Percentiles rank a stretch among this genome's conserved stretches.
phyloP scores from a whole-genome alignment of 2,113 vertebrate species.

The Rissa tridactyla region DNA sequence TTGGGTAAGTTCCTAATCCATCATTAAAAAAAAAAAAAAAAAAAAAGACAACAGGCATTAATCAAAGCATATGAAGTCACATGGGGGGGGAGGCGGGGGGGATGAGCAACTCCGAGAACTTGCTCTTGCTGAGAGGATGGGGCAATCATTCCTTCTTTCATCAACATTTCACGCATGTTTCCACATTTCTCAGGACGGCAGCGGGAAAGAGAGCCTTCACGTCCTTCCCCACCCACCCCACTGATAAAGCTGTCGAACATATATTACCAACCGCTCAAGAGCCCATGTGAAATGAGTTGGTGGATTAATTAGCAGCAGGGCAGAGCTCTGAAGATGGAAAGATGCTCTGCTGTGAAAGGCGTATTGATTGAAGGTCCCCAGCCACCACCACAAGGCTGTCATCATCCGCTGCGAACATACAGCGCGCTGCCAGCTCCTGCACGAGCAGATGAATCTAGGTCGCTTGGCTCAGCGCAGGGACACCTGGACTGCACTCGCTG shows the following conservation, averaged over 20 bases:
- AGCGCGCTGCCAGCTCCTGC: background rate
- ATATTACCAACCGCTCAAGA: slow-evolving; percentile 24
- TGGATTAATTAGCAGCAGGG: slow-evolving; percentile 67
- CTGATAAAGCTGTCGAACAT: slow-evolving; percentile 41
- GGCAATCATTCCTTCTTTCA: slow-evolving; percentile 56
- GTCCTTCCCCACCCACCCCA: slow-evolving; percentile 43
- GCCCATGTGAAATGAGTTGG: slow-evolving; percentile 65
- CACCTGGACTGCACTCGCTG: background rate
- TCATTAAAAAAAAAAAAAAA: slow-evolving; percentile 43
- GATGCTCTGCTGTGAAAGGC: background rate
- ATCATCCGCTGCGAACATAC: background rate
- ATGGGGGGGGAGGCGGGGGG: background rate
- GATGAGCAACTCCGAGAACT: slow-evolving; percentile 29
- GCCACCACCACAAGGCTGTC: background rate
- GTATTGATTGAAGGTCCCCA: slow-evolving; percentile 9
- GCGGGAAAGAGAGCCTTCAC: background rate
- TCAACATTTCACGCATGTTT: slow-evolving; percentile 46
- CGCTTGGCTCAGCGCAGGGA: background rate
- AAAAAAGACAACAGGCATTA: slow-evolving; percentile 41
- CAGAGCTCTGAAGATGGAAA: slow-evolving; percentile 54
- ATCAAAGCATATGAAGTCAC: slow-evolving; percentile 57
- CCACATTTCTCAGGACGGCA: slow-evolving; percentile 48
- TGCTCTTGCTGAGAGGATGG: slow-evolving; percentile 33
- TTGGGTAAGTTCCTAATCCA: slow-evolving; percentile 66
- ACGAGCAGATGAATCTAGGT: background rate